A percentile compares a stretch with the other conserved stretches of the same genome.
These are phyloP conservation scores for Actinia tenebrosa DNA, from an alignment of 64 coral and sea anemone genomes.

Conservation along the genomic window DNA sequence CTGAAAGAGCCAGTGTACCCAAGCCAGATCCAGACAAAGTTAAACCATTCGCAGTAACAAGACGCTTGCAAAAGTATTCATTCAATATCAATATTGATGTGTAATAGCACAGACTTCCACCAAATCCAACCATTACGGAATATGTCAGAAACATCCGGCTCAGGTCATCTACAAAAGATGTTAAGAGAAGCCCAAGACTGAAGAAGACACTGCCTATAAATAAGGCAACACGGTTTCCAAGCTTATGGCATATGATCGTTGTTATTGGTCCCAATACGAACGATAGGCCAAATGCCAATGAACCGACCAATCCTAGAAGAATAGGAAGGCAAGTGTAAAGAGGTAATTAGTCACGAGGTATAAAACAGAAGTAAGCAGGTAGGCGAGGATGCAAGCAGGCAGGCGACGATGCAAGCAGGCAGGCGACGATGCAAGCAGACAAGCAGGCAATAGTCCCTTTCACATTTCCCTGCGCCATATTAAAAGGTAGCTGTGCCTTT, in stretches of 20 bases:
- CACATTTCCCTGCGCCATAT: too few species aligned
- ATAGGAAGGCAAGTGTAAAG: neutral
- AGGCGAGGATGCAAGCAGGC: too few species aligned
- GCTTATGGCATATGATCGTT: slow-evolving; percentile 35
- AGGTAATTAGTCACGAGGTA: neutral
- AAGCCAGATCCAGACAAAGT: slow-evolving; percentile 62
- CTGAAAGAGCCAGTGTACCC: slow-evolving; percentile 64
- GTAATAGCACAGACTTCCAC: slow-evolving; percentile 74
- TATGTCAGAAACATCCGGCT: slow-evolving; percentile 72
- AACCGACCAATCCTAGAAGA: slow-evolving; percentile 61
- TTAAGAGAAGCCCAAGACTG: slow-evolving; percentile 43
- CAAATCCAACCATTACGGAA: slow-evolving; percentile 56
- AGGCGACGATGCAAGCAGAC: too few species aligned
- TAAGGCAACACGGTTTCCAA: slow-evolving; percentile 37
- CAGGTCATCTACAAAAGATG: slow-evolving; percentile 49
- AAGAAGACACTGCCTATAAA: slow-evolving; percentile 46
- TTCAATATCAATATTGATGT: slow-evolving; percentile 60
- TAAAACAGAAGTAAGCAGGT: neutral
- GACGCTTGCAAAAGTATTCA: slow-evolving; percentile 67
- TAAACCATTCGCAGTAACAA: slow-evolving; percentile 70
- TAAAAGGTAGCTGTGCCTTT: too few species aligned
- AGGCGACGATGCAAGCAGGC: too few species aligned
- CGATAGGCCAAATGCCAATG: slow-evolving; percentile 56
- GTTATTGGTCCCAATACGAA: slow-evolving; percentile 53
- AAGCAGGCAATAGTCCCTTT: too few species aligned